phyloP scores from a whole-genome alignment of 2,888 invertebrate species.

The Embidobia sp. region DNA sequence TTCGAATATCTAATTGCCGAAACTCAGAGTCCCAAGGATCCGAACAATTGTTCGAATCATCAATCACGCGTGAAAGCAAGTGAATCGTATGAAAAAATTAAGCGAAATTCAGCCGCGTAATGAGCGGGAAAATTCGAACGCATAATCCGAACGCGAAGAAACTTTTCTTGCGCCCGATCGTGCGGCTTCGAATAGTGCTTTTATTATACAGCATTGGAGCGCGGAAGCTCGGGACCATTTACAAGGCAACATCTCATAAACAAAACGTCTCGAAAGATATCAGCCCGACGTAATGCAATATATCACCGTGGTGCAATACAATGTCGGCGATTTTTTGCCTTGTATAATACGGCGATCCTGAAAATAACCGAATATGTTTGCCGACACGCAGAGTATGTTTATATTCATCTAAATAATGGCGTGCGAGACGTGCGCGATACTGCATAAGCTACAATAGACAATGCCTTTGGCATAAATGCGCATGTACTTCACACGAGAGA shows the following conservation, averaged over 20 bases:
- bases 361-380: conserved; percentile 33
- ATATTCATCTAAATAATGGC: conserved; percentile 47
- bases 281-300: conserved; percentile 15
- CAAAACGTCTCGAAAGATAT: conserved; percentile 35
- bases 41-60: too few species aligned
- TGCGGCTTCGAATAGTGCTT: too few species aligned
- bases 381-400: conserved; percentile 48
- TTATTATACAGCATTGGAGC: conserved; percentile 3
- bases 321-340: conserved; percentile 15
- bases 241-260: conserved; percentile 24
- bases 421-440: conserved; percentile 28
- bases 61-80: not conserved
- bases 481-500: conserved; percentile 63
- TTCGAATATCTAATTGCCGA: too few species aligned
- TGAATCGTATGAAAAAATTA: conserved; percentile 21
- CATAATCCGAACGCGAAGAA: conserved; percentile 8
- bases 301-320: conserved; percentile 1
- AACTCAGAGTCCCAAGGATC: too few species aligned
- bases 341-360: conserved; percentile 19
- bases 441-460: conserved; percentile 58
- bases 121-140: conserved; percentile 28
- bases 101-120: conserved; percentile 18
- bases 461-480: conserved; percentile 62
- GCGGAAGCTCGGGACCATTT: conserved; percentile 7
- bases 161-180: conserved; percentile 20